phyloP scores from a whole-genome alignment of 2,113 vertebrate species.

The Bufo gargarizans region DNA sequence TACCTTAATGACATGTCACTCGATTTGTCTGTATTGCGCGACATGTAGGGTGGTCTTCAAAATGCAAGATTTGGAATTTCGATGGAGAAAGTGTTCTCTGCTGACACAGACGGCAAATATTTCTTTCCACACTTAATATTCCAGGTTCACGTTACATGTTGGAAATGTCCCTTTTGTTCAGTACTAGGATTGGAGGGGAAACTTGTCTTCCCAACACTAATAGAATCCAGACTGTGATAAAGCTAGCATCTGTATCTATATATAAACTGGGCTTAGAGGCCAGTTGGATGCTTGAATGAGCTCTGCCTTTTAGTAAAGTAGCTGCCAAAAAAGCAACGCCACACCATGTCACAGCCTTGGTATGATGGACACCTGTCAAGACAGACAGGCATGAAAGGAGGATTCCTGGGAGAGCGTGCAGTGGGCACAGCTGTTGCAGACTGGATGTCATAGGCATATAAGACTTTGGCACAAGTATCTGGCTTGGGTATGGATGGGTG shows the following conservation, averaged over 20 bases:
- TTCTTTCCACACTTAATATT: constrained; percentile 51
- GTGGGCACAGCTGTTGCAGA: constrained; percentile 37
- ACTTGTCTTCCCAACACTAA: constrained; percentile 33
- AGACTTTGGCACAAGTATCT: constrained; percentile 26
- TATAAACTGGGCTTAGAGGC: constrained; percentile 22
- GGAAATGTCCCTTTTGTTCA: constrained; percentile 43
- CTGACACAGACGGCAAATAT: constrained; percentile 24
- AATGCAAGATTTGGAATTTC: constrained; percentile 29
- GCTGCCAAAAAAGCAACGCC: constrained; percentile 13
- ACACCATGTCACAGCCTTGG: constrained; percentile 42
- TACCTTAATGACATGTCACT: constrained; percentile 37
- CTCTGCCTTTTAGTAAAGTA: constrained; percentile 16
- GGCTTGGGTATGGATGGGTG: background rate
- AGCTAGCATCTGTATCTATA: constrained; percentile 32
- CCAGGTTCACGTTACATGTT: constrained; percentile 39
- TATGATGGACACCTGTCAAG: constrained; percentile 55
- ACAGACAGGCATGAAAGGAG: constrained; percentile 33
- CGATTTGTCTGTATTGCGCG: constrained; percentile 9
- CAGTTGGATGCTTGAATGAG: constrained; percentile 11
- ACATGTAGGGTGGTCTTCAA: constrained; percentile 38
- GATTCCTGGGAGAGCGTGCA: background rate
- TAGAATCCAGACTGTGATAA: constrained; percentile 52
- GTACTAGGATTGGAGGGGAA: constrained; percentile 2
- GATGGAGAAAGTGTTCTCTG: constrained; percentile 15
- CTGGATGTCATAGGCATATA: background rate